Percentiles rank a stretch among this genome's conserved stretches.
Evolutionary conservation across 2,113 vertebrate genomes (phyloP).

Genomic region (Arvicanthis niloticus): DNA sequence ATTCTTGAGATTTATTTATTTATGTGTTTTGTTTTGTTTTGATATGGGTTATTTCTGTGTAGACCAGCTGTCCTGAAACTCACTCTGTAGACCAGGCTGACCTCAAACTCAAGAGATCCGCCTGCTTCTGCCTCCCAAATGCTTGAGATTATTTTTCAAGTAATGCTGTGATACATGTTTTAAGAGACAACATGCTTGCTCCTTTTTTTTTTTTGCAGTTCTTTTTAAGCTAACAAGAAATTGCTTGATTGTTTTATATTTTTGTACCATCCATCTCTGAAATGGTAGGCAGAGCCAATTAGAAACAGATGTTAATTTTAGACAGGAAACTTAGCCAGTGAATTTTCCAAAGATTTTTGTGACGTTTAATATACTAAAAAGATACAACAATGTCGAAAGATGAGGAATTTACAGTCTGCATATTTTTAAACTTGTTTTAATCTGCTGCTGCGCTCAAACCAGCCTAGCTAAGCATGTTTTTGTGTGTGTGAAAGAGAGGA

Average conservation of each 20-base stretch:
- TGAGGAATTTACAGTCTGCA: neutral
- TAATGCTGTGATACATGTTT: slow-evolving; percentile 9
- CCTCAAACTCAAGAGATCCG: no score
- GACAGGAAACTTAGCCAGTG: slow-evolving; percentile 46
- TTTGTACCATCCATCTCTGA: neutral
- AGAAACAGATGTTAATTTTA: slow-evolving; percentile 56
- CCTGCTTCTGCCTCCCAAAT: no score
- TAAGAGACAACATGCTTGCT: neutral
- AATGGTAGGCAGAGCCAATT: neutral
- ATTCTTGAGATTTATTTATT: neutral
- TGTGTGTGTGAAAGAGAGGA: neutral
- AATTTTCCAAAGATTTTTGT: slow-evolving; percentile 33
- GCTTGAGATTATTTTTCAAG: neutral
- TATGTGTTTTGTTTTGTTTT: no score
- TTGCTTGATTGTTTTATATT: slow-evolving; percentile 25
- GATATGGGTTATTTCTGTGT: no score
- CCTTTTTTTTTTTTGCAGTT: slow-evolving; percentile 45
- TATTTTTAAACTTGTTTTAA: slow-evolving; percentile 1
- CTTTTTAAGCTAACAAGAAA: slow-evolving; percentile 52
- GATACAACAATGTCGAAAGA: neutral
- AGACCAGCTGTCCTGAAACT: no score
- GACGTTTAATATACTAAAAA: neutral
- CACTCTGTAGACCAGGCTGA: no score
- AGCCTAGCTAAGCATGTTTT: neutral
- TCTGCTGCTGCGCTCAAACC: slow-evolving; percentile 67